Base-by-base conservation (phyloP, 2,888 invertebrate genomes). In the Holacanthella duospinosa region DNA sequence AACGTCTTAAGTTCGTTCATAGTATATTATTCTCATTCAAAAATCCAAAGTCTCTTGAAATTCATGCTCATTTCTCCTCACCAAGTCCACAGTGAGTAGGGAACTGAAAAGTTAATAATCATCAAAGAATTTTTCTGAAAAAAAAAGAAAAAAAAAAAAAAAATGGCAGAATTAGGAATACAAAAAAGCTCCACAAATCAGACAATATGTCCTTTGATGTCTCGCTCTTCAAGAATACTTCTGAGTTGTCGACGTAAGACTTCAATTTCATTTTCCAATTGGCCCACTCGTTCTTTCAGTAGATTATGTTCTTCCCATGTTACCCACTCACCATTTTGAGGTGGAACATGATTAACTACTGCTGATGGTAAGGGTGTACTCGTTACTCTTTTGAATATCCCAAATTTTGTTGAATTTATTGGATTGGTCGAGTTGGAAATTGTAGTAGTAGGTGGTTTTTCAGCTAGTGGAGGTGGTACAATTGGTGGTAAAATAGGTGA, bases 231-330 rank as follows among this genome's bases (percentile, higher is more conserved):
- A 28, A 70, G 43, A 19, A 68, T 57, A 16, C 67, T 25, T 44
- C 67, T 72, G 19, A 72, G 43, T 61, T 72, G 68, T 56, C 67
- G 62, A 55, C 67, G 68, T 21, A 71, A 43, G 2, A 57, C 59
- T 53, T 72, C 70, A 59, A 72, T 62, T 61, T 72, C 72, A 60
- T 63, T 66, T 62, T 72, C 72, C 12, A 72, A 63, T 19, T 55
- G 59, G 1, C 61, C 55, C 24, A 72, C 69, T 54, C 68, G 56
- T 16, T 69, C 68, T 63, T 66, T 62, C 36, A 72, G 60, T 65
- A 66, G 68, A n/a, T 66, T 65, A 60, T 70, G 62, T 53, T 72
- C 72, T 54, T 68, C 70, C 29, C 65, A 65, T 1, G 69, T 59
- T 6, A 72, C 72, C 55, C 60, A 66, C 25, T 64, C 66, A 2